Base-by-base conservation (phyloP, 1,140 invertebrate genomes). In the Kradibia gibbosae region DNA sequence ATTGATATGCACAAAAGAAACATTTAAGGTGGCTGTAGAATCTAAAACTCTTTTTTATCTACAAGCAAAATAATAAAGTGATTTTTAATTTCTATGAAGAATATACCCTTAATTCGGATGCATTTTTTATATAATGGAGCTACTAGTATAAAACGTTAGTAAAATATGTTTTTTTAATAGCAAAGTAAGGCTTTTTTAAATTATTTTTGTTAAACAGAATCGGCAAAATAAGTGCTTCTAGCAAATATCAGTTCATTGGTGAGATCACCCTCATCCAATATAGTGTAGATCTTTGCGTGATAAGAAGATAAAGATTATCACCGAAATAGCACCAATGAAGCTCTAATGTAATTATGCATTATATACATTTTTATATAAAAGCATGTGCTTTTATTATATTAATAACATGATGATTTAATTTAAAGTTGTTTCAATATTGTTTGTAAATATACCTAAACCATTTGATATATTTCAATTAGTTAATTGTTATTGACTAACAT, bases 191-290 rank as follows among this genome's bases (percentile, higher is more conserved):
- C 45, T 62, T 22, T 17, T 39, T 73, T 62, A 48, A 65, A 75
- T 55, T 75, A 48, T 42, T 60, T 15, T 36, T 34, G 79, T 81
- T 81, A 70, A 81, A 70, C 65, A 22, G 60, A 55, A 76, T 76
- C 55, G 76, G 31, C 34, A 28, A 7, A 25, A 15, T 11, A 39
- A 57, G 70, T 42, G 55, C 71, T 31, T 48, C 25, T 81, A 50
- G 39, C 73, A 70, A 34, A 76, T 75, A 39, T 60, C 72, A 25
- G 80, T 81, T 81, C 67, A 81, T 81, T 81, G 80, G 75, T 65
- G 71, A 74, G 71, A 73, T 80, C 71, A 22, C n/a, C 17, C 22
- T 80, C 71, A 22, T 15, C 17, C 22, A 22, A 31, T 3, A 25
- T 25, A 34, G 42, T 53, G n/a, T 17, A 10, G n/a, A 28, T 31